Percentiles rank a stretch among this genome's conserved stretches.
phyloP scores from a whole-genome alignment of 2,113 vertebrate genomes.

The Colaptes auratus region DNA sequence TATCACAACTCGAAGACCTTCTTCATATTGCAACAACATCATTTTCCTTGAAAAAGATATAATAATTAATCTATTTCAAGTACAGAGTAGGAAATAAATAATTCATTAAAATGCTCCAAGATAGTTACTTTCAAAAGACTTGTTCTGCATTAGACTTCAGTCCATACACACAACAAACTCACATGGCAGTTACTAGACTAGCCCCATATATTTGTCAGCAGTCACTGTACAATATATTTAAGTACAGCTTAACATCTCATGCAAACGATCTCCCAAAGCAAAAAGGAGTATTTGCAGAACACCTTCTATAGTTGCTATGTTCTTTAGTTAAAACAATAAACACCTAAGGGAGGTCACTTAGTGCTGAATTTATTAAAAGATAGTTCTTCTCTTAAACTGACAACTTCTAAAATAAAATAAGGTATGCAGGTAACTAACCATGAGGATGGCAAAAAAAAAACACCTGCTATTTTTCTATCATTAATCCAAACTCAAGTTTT shows the following conservation, averaged over 20 bases:
- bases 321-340: not conserved
- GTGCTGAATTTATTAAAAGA: not conserved
- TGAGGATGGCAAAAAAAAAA: not conserved
- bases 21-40: slow-evolving; percentile 95
- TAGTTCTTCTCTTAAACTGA: not conserved
- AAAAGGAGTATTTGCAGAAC: not conserved
- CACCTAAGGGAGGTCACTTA: not conserved
- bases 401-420: not conserved
- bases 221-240: not conserved
- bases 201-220: not conserved
- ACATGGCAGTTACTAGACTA: not conserved
- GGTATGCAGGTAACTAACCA: not conserved
- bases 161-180: not conserved
- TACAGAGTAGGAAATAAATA: not conserved
- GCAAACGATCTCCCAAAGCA: not conserved
- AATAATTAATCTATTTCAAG: not conserved
- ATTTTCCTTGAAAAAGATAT: slow-evolving; percentile 85
- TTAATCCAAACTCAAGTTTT: not conserved
- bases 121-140: not conserved
- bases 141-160: not conserved
- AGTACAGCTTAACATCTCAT: not conserved
- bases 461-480: not conserved
- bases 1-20: slow-evolving; percentile 94
- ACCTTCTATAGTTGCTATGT: not conserved
- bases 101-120: not conserved